Base-by-base conservation (phyloP, 2,888 invertebrate genomes). In the Plutella xylostella region DNA sequence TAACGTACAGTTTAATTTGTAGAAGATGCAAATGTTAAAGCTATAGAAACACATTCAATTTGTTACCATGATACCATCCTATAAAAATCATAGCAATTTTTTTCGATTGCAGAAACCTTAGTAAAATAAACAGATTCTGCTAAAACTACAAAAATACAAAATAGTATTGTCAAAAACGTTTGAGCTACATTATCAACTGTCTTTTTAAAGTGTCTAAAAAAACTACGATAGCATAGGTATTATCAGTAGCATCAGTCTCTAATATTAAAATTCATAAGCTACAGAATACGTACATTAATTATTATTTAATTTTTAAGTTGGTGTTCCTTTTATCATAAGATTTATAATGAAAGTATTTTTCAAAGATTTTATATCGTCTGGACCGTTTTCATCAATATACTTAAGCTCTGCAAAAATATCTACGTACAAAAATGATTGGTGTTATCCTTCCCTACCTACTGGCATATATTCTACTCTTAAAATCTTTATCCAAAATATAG, bases 401-500 rank as follows among this genome's bases (percentile, higher is more conserved):
- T 15, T 39, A 39, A 39, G 39, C 39, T 39, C 39, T 39, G 25
- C 15, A 25, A 47, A 41, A 47, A 41, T 40, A 38, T 42, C 20
- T 42, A 25, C 28, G 19, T 20, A 19, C 22, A 33, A 33, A 18
- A 33, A 42, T 42, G 19, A 21, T 33, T 42, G 41, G 41, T 30
- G 42, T 38, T 38, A 18, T 11, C 22, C 17, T 69, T 63, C 55
- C 67, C 72, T 79, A 78, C 62, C 77, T 82, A 82, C 66, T 74
- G 73, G 75, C 21, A 28, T 14, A 25, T 55, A 58, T 74, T 78
- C 75, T 56, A 49, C 55, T 64, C 20, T 69, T 57, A 60, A 71
- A 79, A 73, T 63, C 58, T 66, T 56, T 68, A 60, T 80, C 77
- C 70, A 80, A 82, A 82, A 82, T 80, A 80, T 37, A 4, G n/a